Evolutionary conservation across 92 coral and sea anemone species (phyloP).

Genomic region (Heteractis magnifica): DNA sequence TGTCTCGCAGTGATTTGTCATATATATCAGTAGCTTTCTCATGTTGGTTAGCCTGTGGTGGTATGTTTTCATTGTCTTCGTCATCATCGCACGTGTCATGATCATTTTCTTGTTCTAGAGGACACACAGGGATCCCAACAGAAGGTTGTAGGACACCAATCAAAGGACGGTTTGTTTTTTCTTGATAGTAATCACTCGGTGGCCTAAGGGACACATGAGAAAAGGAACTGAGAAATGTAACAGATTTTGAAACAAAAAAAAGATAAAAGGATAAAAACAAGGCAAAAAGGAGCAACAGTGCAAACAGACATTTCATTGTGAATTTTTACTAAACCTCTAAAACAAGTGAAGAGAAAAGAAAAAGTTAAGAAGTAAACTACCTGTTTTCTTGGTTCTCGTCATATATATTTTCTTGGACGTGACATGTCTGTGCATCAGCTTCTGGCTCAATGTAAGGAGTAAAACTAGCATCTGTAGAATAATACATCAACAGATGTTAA

Average conservation of each 20-base stretch:
- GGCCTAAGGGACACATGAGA: slow-evolving; percentile 45
- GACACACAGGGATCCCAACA: slow-evolving; percentile 76
- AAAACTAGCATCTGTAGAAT: slow-evolving; percentile 19
- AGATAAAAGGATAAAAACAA: not conserved
- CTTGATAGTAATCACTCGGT: slow-evolving; percentile 63
- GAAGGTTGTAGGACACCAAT: slow-evolving; percentile 83
- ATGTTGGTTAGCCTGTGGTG: slow-evolving; percentile 16
- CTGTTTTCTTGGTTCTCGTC: slow-evolving; percentile 77
- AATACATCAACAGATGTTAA: not conserved
- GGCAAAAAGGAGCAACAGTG: not conserved
- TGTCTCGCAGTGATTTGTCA: slow-evolving; percentile 38
- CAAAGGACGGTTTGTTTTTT: slow-evolving; percentile 52
- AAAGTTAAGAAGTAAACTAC: slow-evolving; percentile 36
- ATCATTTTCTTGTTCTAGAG: slow-evolving; percentile 51
- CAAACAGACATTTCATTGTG: not conserved
- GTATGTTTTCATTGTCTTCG: slow-evolving; percentile 39
- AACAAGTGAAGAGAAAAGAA: slow-evolving; percentile 2
- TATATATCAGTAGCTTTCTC: slow-evolving; percentile 48
- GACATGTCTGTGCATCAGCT: not conserved
- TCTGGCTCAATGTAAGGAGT: slow-evolving; percentile 57
- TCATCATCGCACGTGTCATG: slow-evolving; percentile 19
- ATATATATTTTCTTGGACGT: slow-evolving; percentile 11
- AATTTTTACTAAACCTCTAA: not conserved
- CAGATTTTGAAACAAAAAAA: not conserved
- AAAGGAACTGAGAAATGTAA: not conserved